phyloP scores from a whole-genome alignment of 2,888 invertebrate genomes.

The Thymelicus acteon region DNA sequence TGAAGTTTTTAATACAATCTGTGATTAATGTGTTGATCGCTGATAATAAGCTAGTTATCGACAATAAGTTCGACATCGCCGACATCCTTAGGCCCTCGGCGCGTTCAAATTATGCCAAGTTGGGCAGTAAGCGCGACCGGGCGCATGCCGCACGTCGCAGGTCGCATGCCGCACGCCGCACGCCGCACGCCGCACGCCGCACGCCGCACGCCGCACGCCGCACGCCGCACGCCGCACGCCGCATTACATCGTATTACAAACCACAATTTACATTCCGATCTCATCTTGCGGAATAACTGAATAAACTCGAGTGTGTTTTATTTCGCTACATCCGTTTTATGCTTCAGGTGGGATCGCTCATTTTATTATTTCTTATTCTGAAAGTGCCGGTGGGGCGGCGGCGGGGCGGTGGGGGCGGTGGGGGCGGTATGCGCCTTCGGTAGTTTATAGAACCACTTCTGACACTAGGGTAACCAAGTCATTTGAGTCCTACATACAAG shows the following conservation, averaged over 20 bases:
- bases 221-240: not conserved
- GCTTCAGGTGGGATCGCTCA: not conserved
- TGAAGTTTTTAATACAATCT: no score
- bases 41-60: not conserved
- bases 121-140: no score
- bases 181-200: constrained; percentile 1
- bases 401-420: no score
- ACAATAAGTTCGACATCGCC: not conserved
- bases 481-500: not conserved
- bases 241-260: constrained; percentile 12
- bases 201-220: not conserved
- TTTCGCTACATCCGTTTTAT: constrained; percentile 22
- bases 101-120: constrained; percentile 16
- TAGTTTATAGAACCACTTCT: not conserved
- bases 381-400: not conserved
- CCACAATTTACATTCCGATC: constrained; percentile 28
- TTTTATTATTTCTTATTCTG: constrained; percentile 17
- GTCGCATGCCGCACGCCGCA: no score
- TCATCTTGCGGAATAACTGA: constrained; percentile 28
- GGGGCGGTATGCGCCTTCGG: not conserved
- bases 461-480: not conserved
- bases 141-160: no score
- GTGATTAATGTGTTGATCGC: no score
- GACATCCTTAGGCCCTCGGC: not conserved
- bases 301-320: constrained; percentile 21